Evolutionary conservation across 2,113 vertebrate species (phyloP).

Genomic region (Agapornis roseicollis): DNA sequence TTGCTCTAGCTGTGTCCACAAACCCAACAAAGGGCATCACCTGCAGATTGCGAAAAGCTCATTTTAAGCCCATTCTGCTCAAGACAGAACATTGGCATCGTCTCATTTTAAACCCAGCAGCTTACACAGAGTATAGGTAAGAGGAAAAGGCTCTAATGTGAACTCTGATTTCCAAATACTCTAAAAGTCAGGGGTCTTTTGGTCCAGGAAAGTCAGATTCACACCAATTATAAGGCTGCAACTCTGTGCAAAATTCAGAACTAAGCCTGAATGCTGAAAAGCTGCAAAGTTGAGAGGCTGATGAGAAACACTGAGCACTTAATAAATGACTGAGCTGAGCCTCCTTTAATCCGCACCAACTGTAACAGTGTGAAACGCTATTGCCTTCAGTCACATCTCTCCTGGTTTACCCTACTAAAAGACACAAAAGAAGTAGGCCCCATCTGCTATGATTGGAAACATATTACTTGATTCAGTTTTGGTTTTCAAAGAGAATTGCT

Average conservation of each 20-base stretch:
- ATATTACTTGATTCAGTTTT: neutral
- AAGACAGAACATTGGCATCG: neutral
- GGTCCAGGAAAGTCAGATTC: neutral
- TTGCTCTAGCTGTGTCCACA: neutral
- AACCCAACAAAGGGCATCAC: neutral
- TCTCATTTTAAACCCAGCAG: neutral
- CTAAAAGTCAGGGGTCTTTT: neutral
- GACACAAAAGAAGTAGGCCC: neutral
- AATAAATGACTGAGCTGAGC: neutral
- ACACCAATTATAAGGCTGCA: neutral
- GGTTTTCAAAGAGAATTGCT: neutral
- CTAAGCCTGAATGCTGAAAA: neutral
- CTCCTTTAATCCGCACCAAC: neutral
- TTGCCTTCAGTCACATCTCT: neutral
- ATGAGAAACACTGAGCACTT: neutral
- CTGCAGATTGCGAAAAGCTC: neutral
- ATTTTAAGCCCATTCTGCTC: neutral
- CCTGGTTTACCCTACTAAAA: neutral
- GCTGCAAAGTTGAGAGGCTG: neutral
- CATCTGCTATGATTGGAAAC: neutral
- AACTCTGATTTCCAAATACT: neutral
- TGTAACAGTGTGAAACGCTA: neutral
- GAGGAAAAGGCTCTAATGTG: neutral
- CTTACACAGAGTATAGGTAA: neutral
- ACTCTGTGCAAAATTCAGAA: neutral